Conservation (phyloP, 2,113 vertebrate species). For the Aplodontia rufa region DNA sequence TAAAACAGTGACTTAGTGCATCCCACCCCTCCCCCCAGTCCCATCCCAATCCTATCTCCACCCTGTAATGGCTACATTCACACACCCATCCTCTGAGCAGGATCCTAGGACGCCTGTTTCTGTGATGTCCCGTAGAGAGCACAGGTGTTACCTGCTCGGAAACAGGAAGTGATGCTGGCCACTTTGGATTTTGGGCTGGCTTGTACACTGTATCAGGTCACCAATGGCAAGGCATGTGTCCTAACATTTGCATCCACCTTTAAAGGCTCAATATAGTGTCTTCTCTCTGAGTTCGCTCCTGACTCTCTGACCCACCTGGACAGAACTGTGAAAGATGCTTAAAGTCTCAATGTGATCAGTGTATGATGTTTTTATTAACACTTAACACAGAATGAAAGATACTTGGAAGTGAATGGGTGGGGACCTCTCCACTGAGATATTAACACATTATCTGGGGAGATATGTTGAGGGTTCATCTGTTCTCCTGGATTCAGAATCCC, state of each 20-base stretch:
- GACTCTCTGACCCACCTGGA: background rate
- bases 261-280: background rate
- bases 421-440: background rate
- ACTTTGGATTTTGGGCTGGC: background rate
- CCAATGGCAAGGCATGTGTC: background rate
- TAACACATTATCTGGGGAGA: background rate
- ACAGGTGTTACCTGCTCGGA: background rate
- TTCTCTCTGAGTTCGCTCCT: background rate
- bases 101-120: background rate
- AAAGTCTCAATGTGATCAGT: background rate
- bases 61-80: background rate
- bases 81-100: background rate
- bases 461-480: background rate
- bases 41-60: accelerated
- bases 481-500: background rate
- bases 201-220: background rate
- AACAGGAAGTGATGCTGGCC: background rate
- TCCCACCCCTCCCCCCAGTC: no score
- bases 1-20: background rate
- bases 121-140: no score
- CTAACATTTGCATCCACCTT: background rate
- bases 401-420: background rate
- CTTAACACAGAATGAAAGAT: background rate
- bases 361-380: background rate
- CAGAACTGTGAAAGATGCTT: background rate